These are phyloP conservation scores for Microcebus griseorufus DNA, from an alignment of 2,113 vertebrate species.

Conservation along the genomic window DNA sequence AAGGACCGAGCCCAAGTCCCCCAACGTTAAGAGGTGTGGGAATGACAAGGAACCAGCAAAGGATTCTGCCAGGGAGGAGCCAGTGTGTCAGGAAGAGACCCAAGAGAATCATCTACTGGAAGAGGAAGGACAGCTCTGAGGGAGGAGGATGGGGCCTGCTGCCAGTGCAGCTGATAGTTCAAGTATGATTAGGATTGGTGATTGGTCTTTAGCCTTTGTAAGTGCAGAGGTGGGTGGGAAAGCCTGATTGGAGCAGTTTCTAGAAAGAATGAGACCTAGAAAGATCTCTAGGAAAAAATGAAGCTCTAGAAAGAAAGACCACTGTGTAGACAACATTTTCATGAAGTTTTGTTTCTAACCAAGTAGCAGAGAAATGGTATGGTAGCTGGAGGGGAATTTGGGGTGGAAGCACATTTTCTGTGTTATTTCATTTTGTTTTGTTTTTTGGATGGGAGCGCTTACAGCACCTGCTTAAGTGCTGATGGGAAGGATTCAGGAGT, in stretches of 20 bases:
- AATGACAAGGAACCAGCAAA: neutral
- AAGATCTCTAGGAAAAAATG: neutral
- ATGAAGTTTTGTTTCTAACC: neutral
- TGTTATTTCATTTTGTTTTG: neutral
- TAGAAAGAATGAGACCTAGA: neutral
- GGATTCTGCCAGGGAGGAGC: neutral
- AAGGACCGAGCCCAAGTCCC: neutral
- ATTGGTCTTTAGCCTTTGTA: neutral
- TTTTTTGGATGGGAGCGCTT: neutral
- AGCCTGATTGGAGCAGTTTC: neutral
- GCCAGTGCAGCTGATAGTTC: neutral
- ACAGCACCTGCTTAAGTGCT: neutral
- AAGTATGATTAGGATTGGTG: neutral
- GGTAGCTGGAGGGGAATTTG: neutral
- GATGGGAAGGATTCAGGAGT: neutral
- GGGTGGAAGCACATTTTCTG: neutral
- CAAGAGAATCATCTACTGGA: neutral
- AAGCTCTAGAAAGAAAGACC: neutral
- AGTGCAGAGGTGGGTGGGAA: neutral
- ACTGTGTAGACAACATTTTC: neutral
- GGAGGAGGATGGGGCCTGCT: neutral
- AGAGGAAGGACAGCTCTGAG: neutral
- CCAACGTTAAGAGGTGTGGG: neutral
- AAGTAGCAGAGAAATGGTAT: neutral
- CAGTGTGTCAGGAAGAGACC: too few relatives aligned